phyloP scores from a whole-genome alignment of 1,140 invertebrate genomes.

The Planococcus citri region DNA sequence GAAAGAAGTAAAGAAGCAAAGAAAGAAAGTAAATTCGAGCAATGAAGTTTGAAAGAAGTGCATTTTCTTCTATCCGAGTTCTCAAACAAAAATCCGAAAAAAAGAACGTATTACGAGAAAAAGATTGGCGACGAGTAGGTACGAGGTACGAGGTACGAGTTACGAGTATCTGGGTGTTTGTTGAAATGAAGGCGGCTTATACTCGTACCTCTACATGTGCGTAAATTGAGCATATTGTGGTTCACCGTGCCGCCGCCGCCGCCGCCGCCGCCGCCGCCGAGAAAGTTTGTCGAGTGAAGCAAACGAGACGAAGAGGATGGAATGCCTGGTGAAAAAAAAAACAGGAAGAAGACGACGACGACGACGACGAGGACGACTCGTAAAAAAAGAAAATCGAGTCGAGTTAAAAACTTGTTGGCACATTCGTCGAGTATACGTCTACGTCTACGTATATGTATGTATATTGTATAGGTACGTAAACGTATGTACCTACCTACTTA shows the following conservation, averaged over 20 bases:
- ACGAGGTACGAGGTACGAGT: not conserved
- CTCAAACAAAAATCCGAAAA: not conserved
- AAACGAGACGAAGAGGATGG: not conserved
- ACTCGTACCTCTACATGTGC: no score
- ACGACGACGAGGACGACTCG: no score
- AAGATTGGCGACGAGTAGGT: not conserved
- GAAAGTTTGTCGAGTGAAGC: not conserved
- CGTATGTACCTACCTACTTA: no score
- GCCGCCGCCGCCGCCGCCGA: no score
- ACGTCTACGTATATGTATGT: no score
- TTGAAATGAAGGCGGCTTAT: not conserved
- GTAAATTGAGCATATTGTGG: constrained; percentile 6
- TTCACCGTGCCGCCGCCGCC: no score
- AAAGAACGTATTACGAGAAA: not conserved
- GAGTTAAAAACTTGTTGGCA: not conserved
- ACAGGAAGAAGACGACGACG: no score
- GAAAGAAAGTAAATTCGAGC: not conserved
- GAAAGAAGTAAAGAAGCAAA: no score
- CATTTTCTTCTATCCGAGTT: not conserved
- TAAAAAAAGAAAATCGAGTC: not conserved
- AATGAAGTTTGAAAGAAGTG: not conserved
- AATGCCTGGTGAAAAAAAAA: no score
- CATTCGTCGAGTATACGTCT: no score
- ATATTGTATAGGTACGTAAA: no score
- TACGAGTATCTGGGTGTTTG: not conserved